Evolutionary conservation across 2,888 invertebrate genomes (phyloP).

Genomic region (Tetrapedia diversipes): DNA sequence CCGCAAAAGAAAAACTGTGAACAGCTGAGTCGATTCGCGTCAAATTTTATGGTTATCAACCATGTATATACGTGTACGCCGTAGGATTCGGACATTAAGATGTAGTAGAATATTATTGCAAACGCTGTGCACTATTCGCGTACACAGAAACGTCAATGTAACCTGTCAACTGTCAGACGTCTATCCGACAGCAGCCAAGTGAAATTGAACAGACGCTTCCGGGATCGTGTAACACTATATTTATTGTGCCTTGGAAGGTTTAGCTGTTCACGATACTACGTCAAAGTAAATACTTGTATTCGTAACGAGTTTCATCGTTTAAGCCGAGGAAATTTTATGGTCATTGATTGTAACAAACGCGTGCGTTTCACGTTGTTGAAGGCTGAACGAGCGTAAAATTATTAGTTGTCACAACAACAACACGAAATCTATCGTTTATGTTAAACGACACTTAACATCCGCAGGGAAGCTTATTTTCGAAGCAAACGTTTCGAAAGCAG

Average conservation of each 20-base stretch:
- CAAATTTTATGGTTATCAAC: conserved; percentile 18
- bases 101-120: conserved; percentile 44
- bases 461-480: background rate
- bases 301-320: background rate
- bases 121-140: conserved; percentile 18
- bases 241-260: conserved; percentile 24
- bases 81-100: conserved; percentile 32
- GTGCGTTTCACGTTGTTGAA: background rate
- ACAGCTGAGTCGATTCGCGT: conserved; percentile 12
- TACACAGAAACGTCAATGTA: conserved; percentile 25
- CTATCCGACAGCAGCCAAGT: conserved; percentile 42
- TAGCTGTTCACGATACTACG: background rate
- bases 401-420: background rate
- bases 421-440: background rate
- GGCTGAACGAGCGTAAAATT: background rate
- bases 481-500: background rate
- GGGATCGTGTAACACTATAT: conserved; percentile 40
- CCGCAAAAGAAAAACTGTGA: too few species aligned
- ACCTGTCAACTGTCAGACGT: conserved; percentile 45
- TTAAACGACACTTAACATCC: background rate
- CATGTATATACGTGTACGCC: conserved; percentile 10
- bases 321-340: background rate
- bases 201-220: conserved; percentile 44
- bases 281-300: conserved; percentile 5
- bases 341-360: conserved; percentile 11